A percentile compares a stretch with the other conserved stretches of the same genome.
phyloP scores from a whole-genome alignment of 1,140 invertebrate genomes.

The Psilanteris sp. region DNA sequence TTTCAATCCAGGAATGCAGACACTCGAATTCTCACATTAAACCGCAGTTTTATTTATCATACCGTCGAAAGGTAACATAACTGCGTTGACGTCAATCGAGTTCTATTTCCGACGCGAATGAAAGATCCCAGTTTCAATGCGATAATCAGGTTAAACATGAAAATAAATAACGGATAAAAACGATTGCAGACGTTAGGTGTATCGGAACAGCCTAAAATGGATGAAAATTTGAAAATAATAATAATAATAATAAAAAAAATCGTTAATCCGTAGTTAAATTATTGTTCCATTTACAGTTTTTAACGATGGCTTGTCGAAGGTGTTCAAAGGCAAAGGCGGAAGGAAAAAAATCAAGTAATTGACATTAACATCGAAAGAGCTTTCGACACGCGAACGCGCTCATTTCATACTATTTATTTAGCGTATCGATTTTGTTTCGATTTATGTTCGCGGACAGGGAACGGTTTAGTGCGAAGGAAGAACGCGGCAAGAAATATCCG shows the following conservation, averaged over 20 bases:
- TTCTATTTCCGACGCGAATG: conserved; percentile 20
- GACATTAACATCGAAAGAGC: conserved; percentile 45
- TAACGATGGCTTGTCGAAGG: conserved; percentile 36
- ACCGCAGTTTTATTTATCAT: conserved; percentile 19
- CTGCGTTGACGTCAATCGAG: conserved; percentile 26
- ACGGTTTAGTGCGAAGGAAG: conserved; percentile 32
- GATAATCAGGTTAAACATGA: conserved; percentile 12
- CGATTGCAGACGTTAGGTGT: too few relatives aligned
- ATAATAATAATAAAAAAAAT: too few relatives aligned
- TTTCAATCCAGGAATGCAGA: conserved; percentile 10
- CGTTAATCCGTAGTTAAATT: conserved; percentile 45
- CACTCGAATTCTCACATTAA: conserved; percentile 14
- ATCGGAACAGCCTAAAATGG: too few relatives aligned
- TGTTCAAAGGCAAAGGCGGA: conserved; percentile 4
- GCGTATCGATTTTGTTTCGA: conserved; percentile 42
- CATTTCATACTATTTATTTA: conserved; percentile 39
- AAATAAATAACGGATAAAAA: conserved; percentile 16
- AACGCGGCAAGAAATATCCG: conserved; percentile 35
- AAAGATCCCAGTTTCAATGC: conserved; percentile 3
- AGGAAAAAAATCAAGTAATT: conserved; percentile 39
- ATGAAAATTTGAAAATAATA: too few relatives aligned
- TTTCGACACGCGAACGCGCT: conserved; percentile 27
- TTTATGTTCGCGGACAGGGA: conserved; percentile 21
- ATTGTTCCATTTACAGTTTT: conserved; percentile 19
- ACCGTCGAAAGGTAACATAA: conserved; percentile 19